Base-by-base conservation (phyloP, 2,888 invertebrate species). In the Drosophila rellima region DNA sequence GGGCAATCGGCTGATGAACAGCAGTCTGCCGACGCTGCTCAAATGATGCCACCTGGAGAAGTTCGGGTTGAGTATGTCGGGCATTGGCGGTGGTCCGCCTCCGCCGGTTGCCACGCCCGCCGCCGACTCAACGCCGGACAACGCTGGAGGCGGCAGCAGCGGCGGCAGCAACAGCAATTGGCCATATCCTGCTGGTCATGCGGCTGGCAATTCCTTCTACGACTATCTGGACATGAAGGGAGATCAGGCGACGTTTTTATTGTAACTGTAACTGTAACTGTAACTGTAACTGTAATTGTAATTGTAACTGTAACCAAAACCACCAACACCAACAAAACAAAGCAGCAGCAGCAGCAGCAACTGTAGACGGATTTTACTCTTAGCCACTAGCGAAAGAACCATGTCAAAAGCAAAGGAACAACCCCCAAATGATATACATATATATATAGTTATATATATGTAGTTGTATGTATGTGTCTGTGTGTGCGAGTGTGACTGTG, bases 1-100 rank as follows among this genome's bases (percentile, higher is more conserved):
- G 35, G 90, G 91, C 66, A 91, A 91, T 73, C 91, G 91, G 23
- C 81, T 91, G 73, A 91, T 91, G 91, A 91, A 91, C 74, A 68
- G 79, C 76, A 90, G 90, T 44, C 72, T 91, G 61, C 91, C 91
- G 60, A 89, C 91, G 51, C 81, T 91, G 86, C 88, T 91, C 67
- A 91, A 91, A 91, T 91, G 91, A 91, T 91, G 91, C 82, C 88
- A 89, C 83, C 77, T 91, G 83, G 90, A 88, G 64, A 88, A 88
- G 80, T 89, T 90, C 77, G 82, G 90, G 63, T 76, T 90, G 77
- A 78, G 90, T 51, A 66, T 26, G 26, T 26, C 26, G 26, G 26
- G n/a, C n/a, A n/a, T 83, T 72, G 80, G 89, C 44, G 78, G 80
- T 47, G 84, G 77, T 2, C 91, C 71, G 37, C 85, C 84, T 2